phyloP scores from a whole-genome alignment of 2,888 invertebrate genomes.

The Myopa tessellatipennis region DNA sequence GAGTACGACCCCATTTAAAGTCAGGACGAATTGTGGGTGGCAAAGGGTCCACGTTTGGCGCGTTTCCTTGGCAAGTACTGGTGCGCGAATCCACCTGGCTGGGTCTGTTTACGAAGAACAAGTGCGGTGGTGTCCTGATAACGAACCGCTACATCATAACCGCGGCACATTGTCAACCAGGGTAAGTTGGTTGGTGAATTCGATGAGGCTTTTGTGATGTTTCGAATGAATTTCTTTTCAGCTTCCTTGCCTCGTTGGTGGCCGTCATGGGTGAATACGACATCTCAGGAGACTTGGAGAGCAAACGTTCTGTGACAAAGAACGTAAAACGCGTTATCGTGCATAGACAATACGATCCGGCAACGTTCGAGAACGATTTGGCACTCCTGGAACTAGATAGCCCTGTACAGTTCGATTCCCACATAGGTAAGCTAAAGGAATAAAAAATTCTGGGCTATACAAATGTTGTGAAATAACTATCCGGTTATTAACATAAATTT shows the following conservation, averaged over 20 bases:
- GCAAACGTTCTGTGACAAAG: constrained; percentile 80
- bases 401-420: constrained; percentile 84
- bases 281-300: constrained; percentile 85
- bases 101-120: constrained; percentile 93
- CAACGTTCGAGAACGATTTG: constrained; percentile 92
- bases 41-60: constrained; percentile 85
- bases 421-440: constrained; percentile 75
- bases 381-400: constrained; percentile 87
- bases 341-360: constrained; percentile 88
- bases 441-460: neutral
- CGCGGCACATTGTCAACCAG: constrained; percentile 95
- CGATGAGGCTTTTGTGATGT: neutral
- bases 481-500: too few relatives aligned
- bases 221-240: constrained; percentile 43
- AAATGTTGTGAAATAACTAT: too few relatives aligned
- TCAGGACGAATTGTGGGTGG: constrained; percentile 90
- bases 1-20: constrained; percentile 83
- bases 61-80: constrained; percentile 94
- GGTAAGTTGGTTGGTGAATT: constrained; percentile 70
- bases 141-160: constrained; percentile 88
- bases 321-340: constrained; percentile 90
- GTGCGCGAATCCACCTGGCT: constrained; percentile 94
- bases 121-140: constrained; percentile 94
- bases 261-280: constrained; percentile 93
- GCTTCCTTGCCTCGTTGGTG: constrained; percentile 88